phyloP scores from a whole-genome alignment of 2,888 invertebrate species.

The Metalampra italica region DNA sequence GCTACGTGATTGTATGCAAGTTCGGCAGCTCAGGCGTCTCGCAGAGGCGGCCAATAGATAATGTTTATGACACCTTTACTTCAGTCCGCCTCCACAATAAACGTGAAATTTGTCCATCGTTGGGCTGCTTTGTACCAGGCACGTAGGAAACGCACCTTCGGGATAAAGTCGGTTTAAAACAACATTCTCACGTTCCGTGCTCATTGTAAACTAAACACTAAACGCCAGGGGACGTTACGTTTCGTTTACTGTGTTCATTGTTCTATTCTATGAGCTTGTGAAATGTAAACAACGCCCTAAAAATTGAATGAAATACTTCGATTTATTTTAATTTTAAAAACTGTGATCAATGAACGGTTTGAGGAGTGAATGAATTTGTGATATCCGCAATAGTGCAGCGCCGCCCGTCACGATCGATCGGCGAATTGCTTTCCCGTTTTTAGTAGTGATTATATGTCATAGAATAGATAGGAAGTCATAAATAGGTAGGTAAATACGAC shows the following conservation, averaged over 20 bases:
- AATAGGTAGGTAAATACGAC: no score
- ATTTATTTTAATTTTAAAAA: conserved; percentile 26
- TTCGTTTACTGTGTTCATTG: conserved; percentile 64
- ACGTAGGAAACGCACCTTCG: conserved; percentile 52
- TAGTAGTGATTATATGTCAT: conserved; percentile 32
- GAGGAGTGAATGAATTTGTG: conserved; percentile 49
- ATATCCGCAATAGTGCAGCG: conserved; percentile 41
- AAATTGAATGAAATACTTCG: conserved; percentile 40
- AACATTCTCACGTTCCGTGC: conserved; percentile 70
- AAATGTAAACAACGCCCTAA: conserved; percentile 59
- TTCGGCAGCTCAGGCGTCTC: conserved; percentile 58
- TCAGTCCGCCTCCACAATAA: conserved; percentile 51
- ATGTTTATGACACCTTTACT: conserved; percentile 50
- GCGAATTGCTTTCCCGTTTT: conserved; percentile 37
- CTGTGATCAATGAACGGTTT: conserved; percentile 33
- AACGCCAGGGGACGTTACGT: conserved; percentile 56
- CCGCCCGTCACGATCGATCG: conserved; percentile 49
- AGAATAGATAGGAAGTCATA: conserved; percentile 13
- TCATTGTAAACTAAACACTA: conserved; percentile 68
- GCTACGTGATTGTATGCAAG: conserved; percentile 71
- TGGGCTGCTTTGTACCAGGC: conserved; percentile 52
- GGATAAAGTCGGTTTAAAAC: conserved; percentile 58
- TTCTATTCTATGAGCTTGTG: conserved; percentile 62
- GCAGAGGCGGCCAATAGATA: conserved; percentile 37
- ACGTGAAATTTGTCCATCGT: conserved; percentile 17